Evolutionary conservation across 2,888 invertebrate genomes (phyloP), one percentile per base, ranked within the genome.

Genomic region (Agrochola macilenta): DNA sequence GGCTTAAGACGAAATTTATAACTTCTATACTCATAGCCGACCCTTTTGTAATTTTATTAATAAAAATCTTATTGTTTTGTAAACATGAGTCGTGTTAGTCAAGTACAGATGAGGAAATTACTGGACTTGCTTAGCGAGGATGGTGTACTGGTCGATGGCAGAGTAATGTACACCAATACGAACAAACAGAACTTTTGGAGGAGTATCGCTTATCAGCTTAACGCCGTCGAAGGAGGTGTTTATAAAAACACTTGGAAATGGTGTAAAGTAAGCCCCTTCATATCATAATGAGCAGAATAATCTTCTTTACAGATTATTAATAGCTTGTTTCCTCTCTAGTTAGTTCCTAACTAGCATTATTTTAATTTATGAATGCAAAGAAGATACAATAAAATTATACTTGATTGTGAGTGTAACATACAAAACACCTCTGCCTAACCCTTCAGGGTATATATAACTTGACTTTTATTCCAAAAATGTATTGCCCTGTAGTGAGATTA

Each of bases 181-280:
- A 93, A 89, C n/a, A 90, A 89, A 74, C 89, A 90, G 35, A 85
- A 75, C 60, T 93, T 92, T 81, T 93, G 93, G 93, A 92, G 90
- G 76, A 89, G 84, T 49, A 89, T 92, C 26, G 91, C 93, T 17
- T 54, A 79, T 12, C 88, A 92, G 69, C 82, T 93, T 12, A 93
- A 93, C 74, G 84, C 89, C 5, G 87, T 93, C 2, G 88, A 91
- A 23, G 91, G 90, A 23, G 93, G 93, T 58, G 91, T 86, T 52
- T 89, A 90, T 83, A 93, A 93, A 81, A 93, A 90, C 69, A 88
- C 90, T 65, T 92, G 90, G 88, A 92, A 93, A 76, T 93, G 93
- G 93, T 91, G 92, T 80, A 93, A 93, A 88, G 93, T 92, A 78
- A 74, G 87, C 70, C 39, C 2, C 7, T 70, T 35, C 68, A 26